Conservation (phyloP, 2,797 vertebrate genomes). For the Myotis myotis region DNA sequence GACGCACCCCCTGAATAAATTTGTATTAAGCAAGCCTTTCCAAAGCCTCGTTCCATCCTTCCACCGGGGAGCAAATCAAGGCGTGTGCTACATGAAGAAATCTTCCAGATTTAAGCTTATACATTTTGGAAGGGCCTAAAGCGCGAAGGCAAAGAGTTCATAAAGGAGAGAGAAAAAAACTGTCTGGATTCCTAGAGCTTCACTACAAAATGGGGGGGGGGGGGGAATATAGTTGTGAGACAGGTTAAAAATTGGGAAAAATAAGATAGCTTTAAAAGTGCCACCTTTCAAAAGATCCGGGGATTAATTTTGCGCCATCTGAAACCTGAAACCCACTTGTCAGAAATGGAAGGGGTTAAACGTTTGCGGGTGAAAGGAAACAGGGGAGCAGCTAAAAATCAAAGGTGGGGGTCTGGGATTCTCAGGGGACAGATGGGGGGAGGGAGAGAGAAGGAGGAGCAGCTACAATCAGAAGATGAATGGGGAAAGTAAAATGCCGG, state of each 20-base stretch:
- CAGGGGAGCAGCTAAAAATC: conserved; percentile 8
- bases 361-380: conserved; percentile 27
- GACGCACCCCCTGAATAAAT: conserved; percentile 29
- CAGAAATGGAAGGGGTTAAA: conserved; percentile 70
- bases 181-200: neutral
- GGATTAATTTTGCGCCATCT: neutral
- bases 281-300: neutral
- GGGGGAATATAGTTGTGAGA: neutral
- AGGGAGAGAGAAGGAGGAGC: neutral
- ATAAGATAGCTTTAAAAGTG: conserved; percentile 22
- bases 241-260: conserved; percentile 36
- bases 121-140: conserved; percentile 1
- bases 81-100: neutral
- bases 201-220: neutral
- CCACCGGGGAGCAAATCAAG: neutral
- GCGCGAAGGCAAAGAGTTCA: neutral
- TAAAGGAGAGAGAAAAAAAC: neutral
- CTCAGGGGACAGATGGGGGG: neutral
- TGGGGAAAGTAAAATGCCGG: neutral
- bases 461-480: neutral
- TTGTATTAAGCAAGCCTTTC: conserved; percentile 30
- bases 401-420: conserved; percentile 5
- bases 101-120: conserved; percentile 49
- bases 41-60: neutral
- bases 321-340: neutral